Evolutionary conservation across 2,888 invertebrate genomes (phyloP).

Genomic region (Rhogogaster chlorosoma): DNA sequence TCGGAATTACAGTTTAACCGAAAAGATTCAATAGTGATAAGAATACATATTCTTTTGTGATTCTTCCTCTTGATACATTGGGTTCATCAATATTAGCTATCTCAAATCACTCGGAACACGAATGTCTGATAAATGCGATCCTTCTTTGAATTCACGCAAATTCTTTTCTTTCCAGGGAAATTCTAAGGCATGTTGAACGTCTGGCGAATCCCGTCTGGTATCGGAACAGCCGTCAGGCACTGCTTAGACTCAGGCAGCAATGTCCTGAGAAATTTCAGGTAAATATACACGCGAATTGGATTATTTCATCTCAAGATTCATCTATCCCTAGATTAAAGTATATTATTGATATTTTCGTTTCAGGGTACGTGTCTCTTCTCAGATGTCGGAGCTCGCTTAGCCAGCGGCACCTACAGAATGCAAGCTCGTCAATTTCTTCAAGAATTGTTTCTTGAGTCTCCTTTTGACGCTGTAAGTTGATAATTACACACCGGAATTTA

Average conservation of each 20-base stretch:
- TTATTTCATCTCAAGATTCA: neutral
- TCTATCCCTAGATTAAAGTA: neutral
- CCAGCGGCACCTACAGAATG: slow-evolving; percentile 90
- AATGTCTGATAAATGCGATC: slow-evolving; percentile 22
- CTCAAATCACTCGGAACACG: neutral
- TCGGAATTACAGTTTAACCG: neutral
- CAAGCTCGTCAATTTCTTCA: slow-evolving; percentile 93
- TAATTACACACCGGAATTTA: slow-evolving; percentile 14
- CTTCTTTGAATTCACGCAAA: slow-evolving; percentile 44
- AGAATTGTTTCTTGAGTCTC: slow-evolving; percentile 94
- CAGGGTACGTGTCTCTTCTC: slow-evolving; percentile 95
- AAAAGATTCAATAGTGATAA: neutral
- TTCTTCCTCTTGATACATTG: neutral
- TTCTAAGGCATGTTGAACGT: slow-evolving; percentile 86
- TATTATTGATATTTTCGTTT: slow-evolving; percentile 67
- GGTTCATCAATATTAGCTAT: neutral
- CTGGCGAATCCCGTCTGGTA: slow-evolving; percentile 89
- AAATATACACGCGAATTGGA: slow-evolving; percentile 10
- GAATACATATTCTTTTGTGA: neutral
- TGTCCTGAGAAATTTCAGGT: slow-evolving; percentile 85
- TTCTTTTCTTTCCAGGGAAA: slow-evolving; percentile 69
- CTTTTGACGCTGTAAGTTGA: slow-evolving; percentile 82
- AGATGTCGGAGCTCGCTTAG: slow-evolving; percentile 90
- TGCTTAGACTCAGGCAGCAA: slow-evolving; percentile 87
- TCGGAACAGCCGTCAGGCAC: slow-evolving; percentile 89